Base-by-base conservation (phyloP, 2,888 invertebrate species). In the Melanophora roralis region DNA sequence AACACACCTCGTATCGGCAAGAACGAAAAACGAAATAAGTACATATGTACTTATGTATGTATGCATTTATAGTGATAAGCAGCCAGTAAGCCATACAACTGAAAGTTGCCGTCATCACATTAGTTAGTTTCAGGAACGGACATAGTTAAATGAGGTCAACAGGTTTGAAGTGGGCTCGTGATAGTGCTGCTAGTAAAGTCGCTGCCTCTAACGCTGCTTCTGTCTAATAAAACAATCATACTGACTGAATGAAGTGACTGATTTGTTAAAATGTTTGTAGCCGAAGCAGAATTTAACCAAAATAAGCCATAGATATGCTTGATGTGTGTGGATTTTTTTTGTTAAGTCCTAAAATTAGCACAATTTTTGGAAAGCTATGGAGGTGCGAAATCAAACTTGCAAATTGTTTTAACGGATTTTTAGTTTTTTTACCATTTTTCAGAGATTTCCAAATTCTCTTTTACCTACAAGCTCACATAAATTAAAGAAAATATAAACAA, bases 71-170 rank as follows among this genome's bases (percentile, higher is more conserved):
- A 83, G 79, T 82, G 84, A 80, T 6, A 27, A 27, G 6, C 71
- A 59, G 32, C 47, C 40, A 36, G 12, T 68, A 36, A 57, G 82
- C 80, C 64, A 81, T 21, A 77, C 68, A 75, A 53, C 12, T 59
- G 65, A 76, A 53, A 65, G 68, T 62, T 81, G 78, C 78, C 68
- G 78, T 81, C 75, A 74, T 75, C 64, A 72, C 62, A 78, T 73
- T 74, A 74, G 72, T 65, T 78, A 74, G 72, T 65, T 78, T 71
- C 71, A 69, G 60, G 78, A 79, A 71, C 77, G 81, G 79, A 81
- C 74, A 65, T 75, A 80, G 79, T 51, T 86, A 89, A 89, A 89
- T 89, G 89, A 88, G 89, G 89, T 89, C 89, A 89, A 89, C 89
- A 89, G 89, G 88, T 89, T 89, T 89, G 86, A 87, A 86, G 87